phyloP scores from a whole-genome alignment of 2,797 vertebrate genomes.

The Micrastur ruficollis region DNA sequence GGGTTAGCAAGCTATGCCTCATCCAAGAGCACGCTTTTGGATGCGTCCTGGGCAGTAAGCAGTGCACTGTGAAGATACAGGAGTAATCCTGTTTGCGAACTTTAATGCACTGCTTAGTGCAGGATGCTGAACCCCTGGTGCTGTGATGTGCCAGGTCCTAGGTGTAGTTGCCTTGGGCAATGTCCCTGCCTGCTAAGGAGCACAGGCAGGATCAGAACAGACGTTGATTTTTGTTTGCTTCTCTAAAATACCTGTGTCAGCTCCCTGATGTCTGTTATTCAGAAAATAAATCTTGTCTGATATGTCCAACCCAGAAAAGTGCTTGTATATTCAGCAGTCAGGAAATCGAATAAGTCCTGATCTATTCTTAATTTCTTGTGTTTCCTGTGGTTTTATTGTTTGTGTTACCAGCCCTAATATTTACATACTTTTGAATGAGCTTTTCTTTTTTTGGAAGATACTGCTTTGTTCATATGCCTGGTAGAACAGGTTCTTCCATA shows the following conservation, averaged over 20 bases:
- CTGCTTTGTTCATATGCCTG: conserved; percentile 35
- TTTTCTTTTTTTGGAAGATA: conserved; percentile 60
- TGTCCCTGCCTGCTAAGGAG: not conserved
- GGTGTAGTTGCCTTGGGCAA: not conserved
- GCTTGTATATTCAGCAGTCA: not conserved
- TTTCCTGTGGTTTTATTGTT: conserved; percentile 67
- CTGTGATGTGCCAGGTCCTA: not conserved
- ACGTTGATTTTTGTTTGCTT: not conserved
- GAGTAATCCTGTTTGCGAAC: not conserved
- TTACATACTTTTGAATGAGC: conserved; percentile 57
- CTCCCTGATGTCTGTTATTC: not conserved
- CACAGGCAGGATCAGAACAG: not conserved
- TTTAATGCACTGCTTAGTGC: not conserved
- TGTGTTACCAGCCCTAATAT: conserved; percentile 52
- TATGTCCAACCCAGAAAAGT: not conserved
- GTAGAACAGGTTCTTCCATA: conserved; percentile 58
- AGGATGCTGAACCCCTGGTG: not conserved
- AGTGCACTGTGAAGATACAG: not conserved
- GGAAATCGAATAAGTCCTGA: conserved; percentile 27
- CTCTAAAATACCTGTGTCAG: not conserved
- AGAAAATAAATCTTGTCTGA: not conserved
- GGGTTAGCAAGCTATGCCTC: not conserved
- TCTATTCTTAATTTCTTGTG: conserved; percentile 59
- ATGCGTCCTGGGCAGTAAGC: not conserved
- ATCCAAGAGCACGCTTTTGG: not conserved